Percentiles rank a stretch among this genome's conserved stretches.
These are phyloP conservation scores for Spilogale gracilis DNA, from an alignment of 2,113 vertebrate species.

Conservation along the genomic window DNA sequence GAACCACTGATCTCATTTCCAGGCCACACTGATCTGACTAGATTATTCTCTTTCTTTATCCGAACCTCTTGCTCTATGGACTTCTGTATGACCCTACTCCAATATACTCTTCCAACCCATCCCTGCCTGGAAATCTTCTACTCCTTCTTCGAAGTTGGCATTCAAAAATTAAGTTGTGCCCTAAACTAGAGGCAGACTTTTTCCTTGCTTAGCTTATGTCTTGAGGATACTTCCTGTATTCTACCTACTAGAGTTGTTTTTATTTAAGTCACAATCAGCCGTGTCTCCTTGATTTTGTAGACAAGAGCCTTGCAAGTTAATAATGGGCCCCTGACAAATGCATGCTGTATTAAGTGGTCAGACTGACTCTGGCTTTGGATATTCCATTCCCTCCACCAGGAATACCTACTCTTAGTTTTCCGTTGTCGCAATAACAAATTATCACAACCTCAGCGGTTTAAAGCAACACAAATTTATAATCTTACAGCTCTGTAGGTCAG, in stretches of 20 bases:
- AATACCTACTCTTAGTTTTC: background rate
- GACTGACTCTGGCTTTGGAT: conserved; percentile 8
- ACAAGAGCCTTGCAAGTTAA: background rate
- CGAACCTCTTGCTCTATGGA: background rate
- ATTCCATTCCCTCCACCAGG: background rate
- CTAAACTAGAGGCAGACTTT: background rate
- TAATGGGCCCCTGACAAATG: background rate
- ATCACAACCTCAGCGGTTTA: background rate
- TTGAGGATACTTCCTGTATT: background rate
- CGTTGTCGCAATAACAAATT: background rate
- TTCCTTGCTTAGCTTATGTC: background rate
- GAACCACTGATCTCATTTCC: background rate
- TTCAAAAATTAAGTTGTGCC: background rate
- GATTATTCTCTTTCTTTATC: conserved; percentile 15
- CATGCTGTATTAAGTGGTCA: background rate
- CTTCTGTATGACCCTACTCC: background rate
- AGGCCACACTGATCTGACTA: background rate
- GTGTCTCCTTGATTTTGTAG: background rate
- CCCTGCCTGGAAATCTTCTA: background rate
- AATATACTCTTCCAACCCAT: background rate
- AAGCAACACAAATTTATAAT: background rate
- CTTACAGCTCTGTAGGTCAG: background rate
- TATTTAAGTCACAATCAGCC: background rate
- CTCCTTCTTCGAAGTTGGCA: conserved; percentile 20
- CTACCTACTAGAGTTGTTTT: background rate